A percentile compares a stretch with the other conserved stretches of the same genome.
phyloP scores from a whole-genome alignment of 2,113 vertebrate genomes.

The Macroglossus sobrinus region DNA sequence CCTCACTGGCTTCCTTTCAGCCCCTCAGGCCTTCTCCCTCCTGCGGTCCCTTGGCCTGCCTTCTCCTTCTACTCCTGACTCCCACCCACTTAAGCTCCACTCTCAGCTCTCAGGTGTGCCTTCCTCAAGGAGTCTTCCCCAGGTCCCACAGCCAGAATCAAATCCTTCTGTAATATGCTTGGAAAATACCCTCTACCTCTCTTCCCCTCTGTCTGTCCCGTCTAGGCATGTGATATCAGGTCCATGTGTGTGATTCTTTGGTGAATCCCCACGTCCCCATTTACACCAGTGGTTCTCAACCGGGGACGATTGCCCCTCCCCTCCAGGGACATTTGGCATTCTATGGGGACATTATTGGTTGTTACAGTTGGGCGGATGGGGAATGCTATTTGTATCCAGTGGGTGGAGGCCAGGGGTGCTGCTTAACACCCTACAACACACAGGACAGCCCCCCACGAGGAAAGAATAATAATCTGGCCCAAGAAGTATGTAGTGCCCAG shows the following conservation, averaged over 20 bases:
- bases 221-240: fast-evolving
- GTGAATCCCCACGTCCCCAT: fast-evolving
- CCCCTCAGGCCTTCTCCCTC: background rate
- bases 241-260: fast-evolving
- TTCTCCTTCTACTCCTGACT: background rate
- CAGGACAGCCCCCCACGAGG: background rate
- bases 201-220: fast-evolving
- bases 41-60: background rate
- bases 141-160: no score
- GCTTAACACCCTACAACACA: fast-evolving
- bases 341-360: background rate
- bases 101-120: background rate
- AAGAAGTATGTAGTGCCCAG: fast-evolving
- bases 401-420: background rate
- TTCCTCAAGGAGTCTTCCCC: background rate
- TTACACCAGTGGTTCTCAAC: background rate
- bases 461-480: background rate
- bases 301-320: fast-evolving
- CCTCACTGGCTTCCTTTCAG: background rate
- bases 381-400: background rate
- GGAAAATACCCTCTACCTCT: fast-evolving
- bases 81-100: no score
- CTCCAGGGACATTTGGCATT: background rate
- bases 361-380: no score
- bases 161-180: background rate